These are phyloP conservation scores for Capitulum mitella DNA, from an alignment of 2,888 invertebrate species.

Conservation along the genomic window DNA sequence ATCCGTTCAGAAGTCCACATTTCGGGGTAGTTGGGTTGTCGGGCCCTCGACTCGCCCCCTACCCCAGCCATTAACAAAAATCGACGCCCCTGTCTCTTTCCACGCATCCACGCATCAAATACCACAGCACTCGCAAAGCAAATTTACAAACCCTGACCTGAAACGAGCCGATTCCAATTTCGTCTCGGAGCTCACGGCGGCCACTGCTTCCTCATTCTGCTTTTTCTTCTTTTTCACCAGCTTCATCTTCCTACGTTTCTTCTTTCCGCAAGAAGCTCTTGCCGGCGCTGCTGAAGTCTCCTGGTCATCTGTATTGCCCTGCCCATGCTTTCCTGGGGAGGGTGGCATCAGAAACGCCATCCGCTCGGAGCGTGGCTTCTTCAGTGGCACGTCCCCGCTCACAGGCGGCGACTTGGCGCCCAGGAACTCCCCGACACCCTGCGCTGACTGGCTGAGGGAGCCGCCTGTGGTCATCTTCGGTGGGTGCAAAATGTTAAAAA, in stretches of 20 bases:
- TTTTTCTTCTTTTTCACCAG: not conserved
- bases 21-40: too few relatives aligned
- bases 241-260: slow-evolving; percentile 3
- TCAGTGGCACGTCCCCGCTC: slow-evolving; percentile 7
- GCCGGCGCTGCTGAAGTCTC: not conserved
- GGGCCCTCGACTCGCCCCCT: too few relatives aligned
- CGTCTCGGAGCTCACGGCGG: not conserved
- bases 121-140: not conserved
- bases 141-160: not conserved
- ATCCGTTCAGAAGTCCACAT: too few relatives aligned
- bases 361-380: slow-evolving; percentile 6
- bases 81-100: too few relatives aligned
- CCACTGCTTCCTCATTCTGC: not conserved
- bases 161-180: slow-evolving; percentile 3
- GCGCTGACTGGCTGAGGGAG: too few relatives aligned
- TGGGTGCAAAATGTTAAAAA: too few relatives aligned
- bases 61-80: too few relatives aligned
- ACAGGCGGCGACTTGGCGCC: too few relatives aligned
- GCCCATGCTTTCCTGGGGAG: not conserved
- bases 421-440: too few relatives aligned
- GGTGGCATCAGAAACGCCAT: not conserved
- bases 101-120: not conserved
- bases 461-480: too few relatives aligned
- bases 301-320: not conserved
- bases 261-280: not conserved